Base-by-base conservation (phyloP, 2,113 vertebrate genomes). In the Eclectus roratus region DNA sequence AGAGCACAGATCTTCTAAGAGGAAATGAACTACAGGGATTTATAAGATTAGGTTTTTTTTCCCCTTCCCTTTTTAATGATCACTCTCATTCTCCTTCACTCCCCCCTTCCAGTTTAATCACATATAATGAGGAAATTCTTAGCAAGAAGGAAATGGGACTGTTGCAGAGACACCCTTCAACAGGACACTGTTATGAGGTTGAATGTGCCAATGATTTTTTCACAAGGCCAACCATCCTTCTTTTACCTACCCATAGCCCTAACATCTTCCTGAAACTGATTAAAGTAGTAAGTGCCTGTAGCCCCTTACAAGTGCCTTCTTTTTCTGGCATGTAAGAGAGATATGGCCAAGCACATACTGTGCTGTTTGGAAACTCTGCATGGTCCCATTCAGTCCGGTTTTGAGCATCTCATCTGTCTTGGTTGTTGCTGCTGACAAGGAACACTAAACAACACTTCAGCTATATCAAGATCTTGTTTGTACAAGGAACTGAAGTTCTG, bases 11-110 rank as follows among this genome's bases (percentile, higher is more conserved):
- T 61, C 73, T 91, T 18, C 44, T 76, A 94, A 85, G 70, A 94
- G 94, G 93, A 97, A 96, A 97, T 85, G 61, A 92, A 81, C 69
- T 71, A 50, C 78, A 92, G 61, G 89, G 81, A 91, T 87, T 95
- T 87, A 91, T 76, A 94, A 52, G 86, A 92, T 94, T 87, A 87
- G 69, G 68, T 37, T 70, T 74, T 70, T 91, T 76, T 55, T 21
- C 2, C 24, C n/a, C 50, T 88, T 81, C 73, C 50, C 50, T 79
- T 94, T 90, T 55, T 63, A 78, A 92, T 74, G 80, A 63, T 27
- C 79, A 60, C 63, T 64, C 68, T 25, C 35, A 44, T 61, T 92
- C 50, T 92, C 50, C 50, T 85, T 86, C 61, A 74, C 91, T 76
- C 86, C 88, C 12, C 13, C 28, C 27, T 86, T 73, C 53, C 72